Conservation (phyloP, 2,888 invertebrate genomes). For the Eupithecia exiguata region DNA sequence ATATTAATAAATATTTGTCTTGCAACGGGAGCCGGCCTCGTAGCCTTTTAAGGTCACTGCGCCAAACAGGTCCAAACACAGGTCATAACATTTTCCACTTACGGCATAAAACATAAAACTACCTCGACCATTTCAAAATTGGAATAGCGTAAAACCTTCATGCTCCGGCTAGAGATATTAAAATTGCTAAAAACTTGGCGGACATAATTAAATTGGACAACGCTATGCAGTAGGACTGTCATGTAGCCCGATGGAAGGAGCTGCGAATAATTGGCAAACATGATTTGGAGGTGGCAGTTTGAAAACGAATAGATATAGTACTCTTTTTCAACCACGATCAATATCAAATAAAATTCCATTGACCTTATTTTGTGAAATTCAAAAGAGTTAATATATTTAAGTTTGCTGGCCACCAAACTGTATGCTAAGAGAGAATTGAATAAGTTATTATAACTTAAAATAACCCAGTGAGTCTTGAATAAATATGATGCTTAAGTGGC, state of each 20-base stretch:
- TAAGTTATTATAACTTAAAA: neutral
- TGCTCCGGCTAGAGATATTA: slow-evolving; percentile 51
- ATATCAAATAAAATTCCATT: neutral
- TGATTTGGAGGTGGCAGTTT: slow-evolving; percentile 16
- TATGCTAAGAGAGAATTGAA: neutral
- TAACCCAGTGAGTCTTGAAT: neutral
- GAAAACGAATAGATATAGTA: neutral
- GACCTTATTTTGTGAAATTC: neutral
- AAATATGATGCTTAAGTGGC: neutral
- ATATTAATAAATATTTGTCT: neutral
- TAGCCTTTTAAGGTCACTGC: neutral
- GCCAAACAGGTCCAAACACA: neutral
- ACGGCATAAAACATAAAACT: slow-evolving; percentile 8
- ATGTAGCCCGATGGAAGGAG: slow-evolving; percentile 42
- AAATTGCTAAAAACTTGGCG: slow-evolving; percentile 60
- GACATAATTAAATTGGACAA: slow-evolving; percentile 72
- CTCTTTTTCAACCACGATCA: neutral
- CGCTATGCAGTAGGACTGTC: slow-evolving; percentile 63
- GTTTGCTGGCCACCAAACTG: neutral
- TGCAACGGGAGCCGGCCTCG: neutral
- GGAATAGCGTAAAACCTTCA: slow-evolving; percentile 26
- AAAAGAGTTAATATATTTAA: neutral
- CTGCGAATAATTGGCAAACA: slow-evolving; percentile 39
- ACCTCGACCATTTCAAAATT: slow-evolving; percentile 16
- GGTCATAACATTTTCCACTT: neutral